A percentile compares a stretch with the other conserved stretches of the same genome.
Evolutionary conservation across 2,113 vertebrate genomes (phyloP).

Genomic region (Odocoileus virginianus): DNA sequence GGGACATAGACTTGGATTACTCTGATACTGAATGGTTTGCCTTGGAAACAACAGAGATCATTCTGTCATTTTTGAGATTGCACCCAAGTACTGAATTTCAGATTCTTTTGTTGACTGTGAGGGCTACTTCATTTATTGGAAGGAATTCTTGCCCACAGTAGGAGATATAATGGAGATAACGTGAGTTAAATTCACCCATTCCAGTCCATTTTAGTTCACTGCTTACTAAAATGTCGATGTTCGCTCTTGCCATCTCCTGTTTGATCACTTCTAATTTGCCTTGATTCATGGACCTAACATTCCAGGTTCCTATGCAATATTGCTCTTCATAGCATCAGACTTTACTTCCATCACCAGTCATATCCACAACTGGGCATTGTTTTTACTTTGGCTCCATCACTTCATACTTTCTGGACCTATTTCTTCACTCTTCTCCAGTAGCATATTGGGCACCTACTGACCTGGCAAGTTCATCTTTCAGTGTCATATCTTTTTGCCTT

Average conservation of each 20-base stretch:
- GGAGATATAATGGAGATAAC: neutral
- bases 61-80: neutral
- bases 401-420: neutral
- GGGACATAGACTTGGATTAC: neutral
- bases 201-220: neutral
- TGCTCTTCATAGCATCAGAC: neutral
- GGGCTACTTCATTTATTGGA: neutral
- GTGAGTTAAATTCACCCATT: neutral
- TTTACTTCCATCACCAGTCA: neutral
- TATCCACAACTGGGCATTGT: neutral
- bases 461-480: neutral
- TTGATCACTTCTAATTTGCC: neutral
- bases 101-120: neutral
- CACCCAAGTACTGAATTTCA: neutral
- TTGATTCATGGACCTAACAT: neutral
- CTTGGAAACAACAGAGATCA: neutral
- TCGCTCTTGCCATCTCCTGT: neutral
- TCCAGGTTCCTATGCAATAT: neutral
- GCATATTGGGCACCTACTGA: neutral
- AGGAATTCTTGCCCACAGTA: neutral
- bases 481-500: neutral
- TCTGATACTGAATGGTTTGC: neutral
- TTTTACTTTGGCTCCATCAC: neutral
- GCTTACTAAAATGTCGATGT: neutral
- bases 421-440: neutral